Conservation (phyloP, 2,797 vertebrate species). For the Micromesistius poutassou region DNA sequence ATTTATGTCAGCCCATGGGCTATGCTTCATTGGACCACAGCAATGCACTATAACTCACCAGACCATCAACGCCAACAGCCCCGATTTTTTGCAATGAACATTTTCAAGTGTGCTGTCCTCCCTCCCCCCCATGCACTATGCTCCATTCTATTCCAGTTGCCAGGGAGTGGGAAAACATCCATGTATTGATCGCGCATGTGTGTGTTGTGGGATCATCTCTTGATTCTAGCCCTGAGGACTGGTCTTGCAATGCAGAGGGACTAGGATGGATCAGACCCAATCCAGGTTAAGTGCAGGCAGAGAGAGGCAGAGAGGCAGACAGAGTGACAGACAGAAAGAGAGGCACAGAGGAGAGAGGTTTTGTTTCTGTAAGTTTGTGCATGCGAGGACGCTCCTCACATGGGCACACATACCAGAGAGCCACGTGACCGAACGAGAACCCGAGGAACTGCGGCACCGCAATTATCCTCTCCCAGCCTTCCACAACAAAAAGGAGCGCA, state of each 20-base stretch:
- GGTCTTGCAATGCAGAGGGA: slow-evolving; percentile 9
- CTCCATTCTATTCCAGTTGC: slow-evolving; percentile 15
- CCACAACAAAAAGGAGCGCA: slow-evolving; percentile 66
- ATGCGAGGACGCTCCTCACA: no score
- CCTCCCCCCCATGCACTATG: background rate
- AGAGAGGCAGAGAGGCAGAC: background rate
- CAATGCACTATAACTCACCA: background rate
- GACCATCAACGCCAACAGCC: background rate
- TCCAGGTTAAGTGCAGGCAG: background rate
- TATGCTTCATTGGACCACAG: background rate
- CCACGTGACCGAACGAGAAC: slow-evolving; percentile 36
- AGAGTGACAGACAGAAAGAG: no score
- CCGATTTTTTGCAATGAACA: slow-evolving; percentile 2
- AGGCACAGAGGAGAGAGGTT: no score
- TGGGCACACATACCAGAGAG: slow-evolving; percentile 15
- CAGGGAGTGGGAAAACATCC: slow-evolving; percentile 7
- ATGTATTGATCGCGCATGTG: slow-evolving; percentile 19
- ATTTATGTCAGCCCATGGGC: background rate
- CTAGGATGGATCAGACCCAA: background rate
- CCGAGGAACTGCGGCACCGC: slow-evolving; percentile 38
- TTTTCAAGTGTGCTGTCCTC: background rate
- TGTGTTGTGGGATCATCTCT: slow-evolving; percentile 18
- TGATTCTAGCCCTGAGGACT: slow-evolving; percentile 22
- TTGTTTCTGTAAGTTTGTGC: background rate
- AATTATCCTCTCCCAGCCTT: slow-evolving; percentile 74